These are phyloP conservation scores for Arnoldichthys spilopterus DNA, from an alignment of 2,797 vertebrate genomes.

Conservation along the genomic window DNA sequence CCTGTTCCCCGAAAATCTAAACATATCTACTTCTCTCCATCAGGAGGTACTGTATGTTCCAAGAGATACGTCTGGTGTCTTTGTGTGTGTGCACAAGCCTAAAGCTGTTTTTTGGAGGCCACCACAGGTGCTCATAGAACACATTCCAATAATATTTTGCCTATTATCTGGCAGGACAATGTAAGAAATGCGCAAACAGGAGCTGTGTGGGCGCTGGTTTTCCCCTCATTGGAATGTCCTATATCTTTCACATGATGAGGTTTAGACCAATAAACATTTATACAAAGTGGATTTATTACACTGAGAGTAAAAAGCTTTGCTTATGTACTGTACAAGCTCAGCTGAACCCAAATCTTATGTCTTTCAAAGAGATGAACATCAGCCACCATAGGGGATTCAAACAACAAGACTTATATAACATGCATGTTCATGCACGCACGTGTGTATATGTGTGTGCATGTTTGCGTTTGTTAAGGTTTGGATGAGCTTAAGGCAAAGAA, in stretches of 20 bases:
- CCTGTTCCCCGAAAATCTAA: conserved; percentile 35
- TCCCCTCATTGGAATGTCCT: not conserved
- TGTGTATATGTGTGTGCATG: not conserved
- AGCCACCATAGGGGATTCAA: too few species aligned
- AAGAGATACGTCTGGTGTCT: conserved; percentile 20
- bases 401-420: not conserved
- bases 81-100: conserved; percentile 31
- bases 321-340: not conserved
- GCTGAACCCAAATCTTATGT: not conserved
- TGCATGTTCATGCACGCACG: not conserved
- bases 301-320: not conserved
- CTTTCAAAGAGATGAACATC: too few species aligned
- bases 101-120: conserved; percentile 30
- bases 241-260: not conserved
- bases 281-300: not conserved
- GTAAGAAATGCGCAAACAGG: conserved; percentile 59
- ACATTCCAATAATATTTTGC: conserved; percentile 72
- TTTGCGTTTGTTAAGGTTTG: not conserved
- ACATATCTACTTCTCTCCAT: conserved; percentile 28
- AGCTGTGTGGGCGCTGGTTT: conserved; percentile 4
- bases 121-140: conserved; percentile 65
- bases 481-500: too few species aligned
- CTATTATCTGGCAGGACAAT: conserved; percentile 60
- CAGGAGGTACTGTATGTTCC: conserved; percentile 44
- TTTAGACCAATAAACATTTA: not conserved